Percentiles rank a stretch among this genome's conserved stretches.
phyloP scores from a whole-genome alignment of 2,113 vertebrate species.

The Thalassarche chlororhynchos region DNA sequence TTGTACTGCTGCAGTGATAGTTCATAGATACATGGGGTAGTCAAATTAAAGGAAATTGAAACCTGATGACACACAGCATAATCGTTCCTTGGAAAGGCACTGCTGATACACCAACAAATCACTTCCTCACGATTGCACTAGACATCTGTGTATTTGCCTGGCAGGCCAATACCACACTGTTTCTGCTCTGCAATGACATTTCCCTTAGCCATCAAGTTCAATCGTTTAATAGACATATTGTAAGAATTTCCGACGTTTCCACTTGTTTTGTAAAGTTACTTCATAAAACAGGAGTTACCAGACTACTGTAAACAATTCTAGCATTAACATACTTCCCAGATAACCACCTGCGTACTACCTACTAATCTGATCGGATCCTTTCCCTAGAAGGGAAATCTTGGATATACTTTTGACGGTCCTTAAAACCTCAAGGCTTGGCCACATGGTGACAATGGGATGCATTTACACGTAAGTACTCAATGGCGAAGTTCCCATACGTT shows the following conservation, averaged over 20 bases:
- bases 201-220: background rate
- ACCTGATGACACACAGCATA: background rate
- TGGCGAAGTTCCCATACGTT: background rate
- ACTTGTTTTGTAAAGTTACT: background rate
- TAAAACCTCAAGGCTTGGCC: background rate
- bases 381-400: background rate
- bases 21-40: background rate
- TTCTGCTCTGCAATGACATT: background rate
- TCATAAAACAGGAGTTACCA: background rate
- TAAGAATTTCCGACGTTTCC: background rate
- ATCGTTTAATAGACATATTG: background rate
- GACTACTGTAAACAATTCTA: background rate
- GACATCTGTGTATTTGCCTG: background rate
- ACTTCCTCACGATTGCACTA: background rate
- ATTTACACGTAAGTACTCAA: background rate
- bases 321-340: background rate
- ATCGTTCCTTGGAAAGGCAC: background rate
- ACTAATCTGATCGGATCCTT: background rate
- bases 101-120: background rate
- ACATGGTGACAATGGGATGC: background rate
- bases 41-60: background rate
- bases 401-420: background rate
- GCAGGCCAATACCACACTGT: accelerated
- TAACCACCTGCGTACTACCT: background rate
- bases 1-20: background rate